phyloP scores from a whole-genome alignment of 2,113 vertebrate genomes.

The Cynopterus brachyotis region DNA sequence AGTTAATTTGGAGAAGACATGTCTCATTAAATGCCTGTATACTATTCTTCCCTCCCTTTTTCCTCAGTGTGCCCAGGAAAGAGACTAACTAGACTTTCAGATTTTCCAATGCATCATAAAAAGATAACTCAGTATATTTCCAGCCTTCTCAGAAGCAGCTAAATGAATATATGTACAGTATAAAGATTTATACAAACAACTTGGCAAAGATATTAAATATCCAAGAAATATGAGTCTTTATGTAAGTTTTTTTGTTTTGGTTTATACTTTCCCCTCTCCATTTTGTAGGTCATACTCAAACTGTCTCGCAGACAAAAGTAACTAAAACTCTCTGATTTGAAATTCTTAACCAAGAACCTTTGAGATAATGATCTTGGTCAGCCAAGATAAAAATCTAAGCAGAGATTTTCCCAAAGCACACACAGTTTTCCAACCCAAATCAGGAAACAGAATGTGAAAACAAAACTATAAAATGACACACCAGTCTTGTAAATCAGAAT shows the following conservation, averaged over 20 bases:
- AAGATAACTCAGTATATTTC: not conserved
- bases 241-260: not conserved
- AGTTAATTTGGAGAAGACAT: not conserved
- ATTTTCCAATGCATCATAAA: not conserved
- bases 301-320: not conserved
- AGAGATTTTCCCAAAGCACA: not conserved
- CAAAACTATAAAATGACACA: not conserved
- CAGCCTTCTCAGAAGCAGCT: not conserved
- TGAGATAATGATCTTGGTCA: slow-evolving; percentile 23
- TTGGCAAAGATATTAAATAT: not conserved
- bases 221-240: not conserved
- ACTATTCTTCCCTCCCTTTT: not conserved
- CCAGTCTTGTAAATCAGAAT: not conserved
- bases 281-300: not conserved
- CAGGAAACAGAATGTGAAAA: slow-evolving; percentile 11
- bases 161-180: not conserved
- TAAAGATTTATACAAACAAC: not conserved
- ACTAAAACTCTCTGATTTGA: not conserved
- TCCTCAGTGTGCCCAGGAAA: not conserved
- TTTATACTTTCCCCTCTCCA: not conserved
- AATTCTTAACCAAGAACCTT: slow-evolving; percentile 5
- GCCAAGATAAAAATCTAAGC: not conserved
- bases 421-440: not conserved
- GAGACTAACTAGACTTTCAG: not conserved
- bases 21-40: too few species aligned